phyloP scores from a whole-genome alignment of 2,797 vertebrate species.

The Ambastaia sidthimunki region DNA sequence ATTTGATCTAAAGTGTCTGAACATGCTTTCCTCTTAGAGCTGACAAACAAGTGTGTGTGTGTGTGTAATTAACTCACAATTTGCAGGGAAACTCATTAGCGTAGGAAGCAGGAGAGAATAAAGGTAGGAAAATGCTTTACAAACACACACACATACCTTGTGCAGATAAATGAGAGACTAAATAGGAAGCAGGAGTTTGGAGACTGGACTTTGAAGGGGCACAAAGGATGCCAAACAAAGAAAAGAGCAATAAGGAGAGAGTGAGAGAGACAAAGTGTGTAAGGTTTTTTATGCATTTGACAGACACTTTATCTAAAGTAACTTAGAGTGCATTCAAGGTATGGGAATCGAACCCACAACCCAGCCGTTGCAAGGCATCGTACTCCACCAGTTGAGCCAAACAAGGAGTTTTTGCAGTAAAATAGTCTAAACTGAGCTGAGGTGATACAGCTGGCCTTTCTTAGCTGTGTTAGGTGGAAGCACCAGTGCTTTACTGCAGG shows the following conservation, averaged over 20 bases:
- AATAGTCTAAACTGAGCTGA: neutral
- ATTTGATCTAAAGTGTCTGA: neutral
- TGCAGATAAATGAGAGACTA: neutral
- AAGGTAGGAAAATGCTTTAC: neutral
- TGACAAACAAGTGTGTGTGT: slow-evolving; percentile 2
- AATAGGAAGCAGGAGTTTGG: neutral
- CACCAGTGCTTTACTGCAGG: slow-evolving; percentile 10
- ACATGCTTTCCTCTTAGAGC: slow-evolving; percentile 3
- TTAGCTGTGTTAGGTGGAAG: neutral
- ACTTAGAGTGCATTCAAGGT: too few relatives aligned
- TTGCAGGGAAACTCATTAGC: slow-evolving; percentile 28
- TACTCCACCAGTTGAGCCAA: too few relatives aligned
- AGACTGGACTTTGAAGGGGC: neutral
- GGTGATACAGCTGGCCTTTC: neutral
- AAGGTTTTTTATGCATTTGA: too few relatives aligned
- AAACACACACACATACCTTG: neutral
- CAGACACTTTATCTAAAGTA: too few relatives aligned
- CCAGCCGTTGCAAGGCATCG: too few relatives aligned
- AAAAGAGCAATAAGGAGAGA: neutral
- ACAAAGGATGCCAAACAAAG: neutral
- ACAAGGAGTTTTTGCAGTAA: neutral
- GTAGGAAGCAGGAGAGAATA: slow-evolving; percentile 3
- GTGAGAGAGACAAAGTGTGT: neutral
- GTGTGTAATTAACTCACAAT: slow-evolving; percentile 25
- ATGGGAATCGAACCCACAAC: too few relatives aligned